These are phyloP conservation scores for Sebastes kiyomatsui DNA, from an alignment of 2,797 vertebrate genomes.

Conservation along the genomic window DNA sequence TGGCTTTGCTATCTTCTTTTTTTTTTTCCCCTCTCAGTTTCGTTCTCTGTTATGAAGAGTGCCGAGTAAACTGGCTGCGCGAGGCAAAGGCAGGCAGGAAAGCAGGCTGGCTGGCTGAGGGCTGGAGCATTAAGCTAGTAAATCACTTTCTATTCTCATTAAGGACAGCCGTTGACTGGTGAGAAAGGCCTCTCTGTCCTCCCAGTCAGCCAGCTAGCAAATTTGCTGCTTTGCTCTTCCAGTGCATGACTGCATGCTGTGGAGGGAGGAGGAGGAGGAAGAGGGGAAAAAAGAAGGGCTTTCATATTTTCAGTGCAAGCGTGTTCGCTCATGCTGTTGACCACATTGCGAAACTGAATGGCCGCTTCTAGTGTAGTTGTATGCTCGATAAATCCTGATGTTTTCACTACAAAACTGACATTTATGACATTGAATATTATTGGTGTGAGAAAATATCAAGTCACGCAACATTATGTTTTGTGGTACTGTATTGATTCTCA, in stretches of 20 bases:
- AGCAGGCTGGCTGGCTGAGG: conserved; percentile 53
- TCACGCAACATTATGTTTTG: too few relatives aligned
- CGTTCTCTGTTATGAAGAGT: conserved; percentile 48
- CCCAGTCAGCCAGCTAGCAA: conserved; percentile 77
- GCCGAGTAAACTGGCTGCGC: conserved; percentile 56
- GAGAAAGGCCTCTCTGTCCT: conserved; percentile 80
- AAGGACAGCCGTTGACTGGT: conserved; percentile 79
- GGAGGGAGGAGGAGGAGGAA: conserved; percentile 3
- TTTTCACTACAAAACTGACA: neutral
- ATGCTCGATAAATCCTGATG: neutral
- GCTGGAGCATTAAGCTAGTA: conserved; percentile 77
- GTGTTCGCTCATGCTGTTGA: neutral
- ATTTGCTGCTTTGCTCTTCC: conserved; percentile 73
- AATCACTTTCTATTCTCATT: conserved; percentile 84
- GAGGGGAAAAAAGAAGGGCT: conserved; percentile 1
- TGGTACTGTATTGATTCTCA: too few relatives aligned
- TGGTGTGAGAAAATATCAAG: too few relatives aligned
- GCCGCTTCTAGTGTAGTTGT: neutral
- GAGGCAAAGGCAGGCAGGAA: conserved; percentile 45
- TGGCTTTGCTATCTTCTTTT: conserved; percentile 3
- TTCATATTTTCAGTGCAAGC: conserved; percentile 7
- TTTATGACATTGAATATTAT: neutral
- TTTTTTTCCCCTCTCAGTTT: conserved; percentile 32
- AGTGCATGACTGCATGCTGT: conserved; percentile 50
- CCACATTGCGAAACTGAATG: neutral